Evolutionary conservation across 2,888 invertebrate species (phyloP).

Genomic region (Pemphredon lugubris): DNA sequence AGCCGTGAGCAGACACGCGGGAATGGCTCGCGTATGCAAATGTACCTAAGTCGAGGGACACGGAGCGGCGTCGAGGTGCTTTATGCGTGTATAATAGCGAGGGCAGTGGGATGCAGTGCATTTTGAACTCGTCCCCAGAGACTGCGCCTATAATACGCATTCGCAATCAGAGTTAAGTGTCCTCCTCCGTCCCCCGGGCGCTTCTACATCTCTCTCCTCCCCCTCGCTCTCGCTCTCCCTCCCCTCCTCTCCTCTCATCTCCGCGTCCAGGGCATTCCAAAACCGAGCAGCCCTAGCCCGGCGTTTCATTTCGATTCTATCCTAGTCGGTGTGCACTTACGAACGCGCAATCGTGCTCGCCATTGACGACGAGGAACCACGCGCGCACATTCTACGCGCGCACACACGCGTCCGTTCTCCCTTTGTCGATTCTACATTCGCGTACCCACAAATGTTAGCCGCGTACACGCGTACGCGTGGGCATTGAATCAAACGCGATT

Average conservation of each 20-base stretch:
- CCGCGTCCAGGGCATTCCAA: background rate
- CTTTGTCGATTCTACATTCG: no score
- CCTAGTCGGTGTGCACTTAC: background rate
- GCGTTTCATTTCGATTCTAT: background rate
- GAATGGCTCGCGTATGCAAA: no score
- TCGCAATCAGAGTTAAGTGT: constrained; percentile 63
- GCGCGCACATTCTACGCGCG: no score
- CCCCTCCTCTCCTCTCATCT: background rate
- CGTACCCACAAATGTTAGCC: no score
- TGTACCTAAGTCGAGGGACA: background rate
- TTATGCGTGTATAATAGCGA: constrained; percentile 29
- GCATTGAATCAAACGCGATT: no score
- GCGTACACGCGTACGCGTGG: no score
- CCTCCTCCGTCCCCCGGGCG: constrained; percentile 21
- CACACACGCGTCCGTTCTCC: no score
- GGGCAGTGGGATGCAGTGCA: constrained; percentile 34
- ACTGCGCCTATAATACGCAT: constrained; percentile 45
- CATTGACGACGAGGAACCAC: no score
- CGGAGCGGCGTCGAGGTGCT: constrained; percentile 22
- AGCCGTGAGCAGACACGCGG: no score
- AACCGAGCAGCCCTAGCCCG: background rate
- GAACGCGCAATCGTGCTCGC: no score
- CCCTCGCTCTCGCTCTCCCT: background rate
- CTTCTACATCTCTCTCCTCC: background rate
- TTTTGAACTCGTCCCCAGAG: constrained; percentile 40